These are phyloP conservation scores for Apocheima hispidaria DNA, from an alignment of 2,888 invertebrate genomes.

Conservation along the genomic window DNA sequence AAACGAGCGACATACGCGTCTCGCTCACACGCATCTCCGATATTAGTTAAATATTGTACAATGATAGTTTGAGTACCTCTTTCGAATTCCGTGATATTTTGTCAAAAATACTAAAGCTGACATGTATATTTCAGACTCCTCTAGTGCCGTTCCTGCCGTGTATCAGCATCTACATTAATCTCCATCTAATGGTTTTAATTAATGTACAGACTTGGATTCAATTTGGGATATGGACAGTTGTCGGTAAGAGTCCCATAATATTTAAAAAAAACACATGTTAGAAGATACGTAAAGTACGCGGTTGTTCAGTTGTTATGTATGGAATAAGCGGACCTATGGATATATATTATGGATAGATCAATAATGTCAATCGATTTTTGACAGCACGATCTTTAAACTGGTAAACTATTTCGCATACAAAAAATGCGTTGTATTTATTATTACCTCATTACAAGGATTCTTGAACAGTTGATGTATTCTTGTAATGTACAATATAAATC, in stretches of 20 bases:
- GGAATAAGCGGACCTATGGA: too few relatives aligned
- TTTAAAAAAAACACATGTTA: not conserved
- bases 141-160: constrained; percentile 93
- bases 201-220: constrained; percentile 93
- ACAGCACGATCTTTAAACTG: too few relatives aligned
- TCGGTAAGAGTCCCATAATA: constrained; percentile 85
- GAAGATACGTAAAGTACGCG: not conserved
- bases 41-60: not conserved
- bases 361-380: too few relatives aligned
- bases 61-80: not conserved
- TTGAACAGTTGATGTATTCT: too few relatives aligned
- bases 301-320: too few relatives aligned
- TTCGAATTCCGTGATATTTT: not conserved
- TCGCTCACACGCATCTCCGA: not conserved
- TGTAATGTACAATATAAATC: not conserved
- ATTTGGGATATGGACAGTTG: constrained; percentile 91
- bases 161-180: constrained; percentile 92
- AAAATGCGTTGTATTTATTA: too few relatives aligned
- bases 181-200: constrained; percentile 94
- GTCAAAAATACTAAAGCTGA: not conserved
- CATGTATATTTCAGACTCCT: constrained; percentile 88
- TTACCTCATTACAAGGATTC: too few relatives aligned
- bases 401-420: too few relatives aligned
- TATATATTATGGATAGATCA: too few relatives aligned
- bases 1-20: too few relatives aligned